These are phyloP conservation scores for Eilema caniola DNA, from an alignment of 2,888 invertebrate species.

Conservation along the genomic window DNA sequence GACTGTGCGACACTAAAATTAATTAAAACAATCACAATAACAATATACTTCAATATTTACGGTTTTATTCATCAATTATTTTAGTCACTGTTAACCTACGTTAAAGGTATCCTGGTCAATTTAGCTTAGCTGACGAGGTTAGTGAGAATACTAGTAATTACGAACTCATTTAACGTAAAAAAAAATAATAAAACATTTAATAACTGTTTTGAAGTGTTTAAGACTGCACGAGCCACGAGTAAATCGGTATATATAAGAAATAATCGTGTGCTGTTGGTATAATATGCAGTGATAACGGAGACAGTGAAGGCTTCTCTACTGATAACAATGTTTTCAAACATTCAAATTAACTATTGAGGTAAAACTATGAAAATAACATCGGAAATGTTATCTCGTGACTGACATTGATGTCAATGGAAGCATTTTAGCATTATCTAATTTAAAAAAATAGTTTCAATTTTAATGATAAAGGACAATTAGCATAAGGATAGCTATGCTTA, in stretches of 20 bases:
- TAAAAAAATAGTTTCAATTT: too few species aligned
- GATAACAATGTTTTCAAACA: slow-evolving; percentile 38
- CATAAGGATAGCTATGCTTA: too few species aligned
- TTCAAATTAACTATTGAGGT: slow-evolving; percentile 1
- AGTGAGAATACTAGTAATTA: too few species aligned
- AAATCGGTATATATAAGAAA: background rate
- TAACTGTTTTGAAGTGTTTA: background rate
- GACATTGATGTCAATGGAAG: background rate
- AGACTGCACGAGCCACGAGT: background rate
- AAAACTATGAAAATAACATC: background rate
- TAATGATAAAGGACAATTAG: too few species aligned
- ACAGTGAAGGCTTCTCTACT: slow-evolving; percentile 35
- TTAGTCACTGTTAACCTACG: too few species aligned
- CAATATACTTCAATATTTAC: background rate
- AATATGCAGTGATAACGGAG: slow-evolving; percentile 13
- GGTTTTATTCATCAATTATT: background rate
- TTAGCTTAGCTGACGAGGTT: too few species aligned
- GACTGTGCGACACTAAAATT: background rate
- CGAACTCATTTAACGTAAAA: too few species aligned
- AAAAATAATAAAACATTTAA: background rate
- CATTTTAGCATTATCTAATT: too few species aligned
- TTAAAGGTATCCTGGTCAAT: too few species aligned
- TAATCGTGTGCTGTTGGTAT: background rate
- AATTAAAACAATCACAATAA: background rate
- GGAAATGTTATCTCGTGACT: background rate